Percentiles rank a stretch among this genome's conserved stretches.
These are phyloP conservation scores for Sardinella longiceps DNA, from an alignment of 2,797 vertebrate genomes.

Conservation along the genomic window DNA sequence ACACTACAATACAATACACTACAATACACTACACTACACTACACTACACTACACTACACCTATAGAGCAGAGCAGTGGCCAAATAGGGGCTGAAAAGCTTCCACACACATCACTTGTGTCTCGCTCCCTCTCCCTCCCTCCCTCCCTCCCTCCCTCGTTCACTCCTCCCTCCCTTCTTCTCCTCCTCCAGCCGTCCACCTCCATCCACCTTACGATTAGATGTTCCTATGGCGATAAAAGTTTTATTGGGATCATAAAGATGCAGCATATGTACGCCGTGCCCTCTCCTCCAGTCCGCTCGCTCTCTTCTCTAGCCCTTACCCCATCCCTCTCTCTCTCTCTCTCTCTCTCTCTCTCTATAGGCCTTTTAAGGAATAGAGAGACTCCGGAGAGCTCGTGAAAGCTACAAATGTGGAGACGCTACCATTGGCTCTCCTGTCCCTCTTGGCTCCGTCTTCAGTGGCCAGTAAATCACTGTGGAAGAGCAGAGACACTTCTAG, in stretches of 20 bases:
- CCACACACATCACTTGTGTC: background rate
- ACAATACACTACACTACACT: too few species aligned
- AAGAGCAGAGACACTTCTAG: too few species aligned
- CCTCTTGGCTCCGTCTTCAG: background rate
- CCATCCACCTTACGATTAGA: background rate
- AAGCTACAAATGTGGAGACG: background rate
- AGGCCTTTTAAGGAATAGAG: background rate
- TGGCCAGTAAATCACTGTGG: background rate
- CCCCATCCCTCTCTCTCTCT: too few species aligned
- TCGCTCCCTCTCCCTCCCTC: background rate
- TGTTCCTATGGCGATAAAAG: slow-evolving; percentile 57
- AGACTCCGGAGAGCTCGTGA: background rate
- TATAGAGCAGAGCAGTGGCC: background rate
- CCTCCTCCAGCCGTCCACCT: background rate
- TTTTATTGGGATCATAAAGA: slow-evolving; percentile 65
- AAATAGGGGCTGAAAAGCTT: slow-evolving; percentile 2
- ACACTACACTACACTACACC: background rate
- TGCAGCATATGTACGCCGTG: slow-evolving; percentile 49
- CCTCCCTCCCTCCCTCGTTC: too few species aligned
- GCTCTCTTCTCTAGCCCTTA: background rate
- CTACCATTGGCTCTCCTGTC: too few species aligned
- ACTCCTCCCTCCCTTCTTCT: background rate
- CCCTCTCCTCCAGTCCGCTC: too few species aligned
- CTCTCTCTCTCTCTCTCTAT: too few species aligned
- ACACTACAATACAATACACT: too few species aligned